These are phyloP conservation scores for Melanotaenia boesemani DNA, from an alignment of 2,797 vertebrate genomes.

Conservation along the genomic window DNA sequence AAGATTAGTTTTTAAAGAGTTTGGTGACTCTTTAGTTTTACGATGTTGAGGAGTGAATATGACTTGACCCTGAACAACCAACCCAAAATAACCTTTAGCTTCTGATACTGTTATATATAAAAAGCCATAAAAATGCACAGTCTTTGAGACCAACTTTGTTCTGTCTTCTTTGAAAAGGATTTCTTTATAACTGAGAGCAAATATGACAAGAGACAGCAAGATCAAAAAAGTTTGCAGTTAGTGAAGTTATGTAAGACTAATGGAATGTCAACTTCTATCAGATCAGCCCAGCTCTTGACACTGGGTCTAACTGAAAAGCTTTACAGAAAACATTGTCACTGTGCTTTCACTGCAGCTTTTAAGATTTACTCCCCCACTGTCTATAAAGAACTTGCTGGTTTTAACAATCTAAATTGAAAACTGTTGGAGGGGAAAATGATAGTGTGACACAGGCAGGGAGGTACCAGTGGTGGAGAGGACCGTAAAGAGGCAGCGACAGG, in stretches of 20 bases:
- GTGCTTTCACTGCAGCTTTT: conserved; percentile 61
- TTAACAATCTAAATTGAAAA: conserved; percentile 79
- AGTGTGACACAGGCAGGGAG: conserved; percentile 55
- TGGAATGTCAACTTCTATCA: conserved; percentile 45
- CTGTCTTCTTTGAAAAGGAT: not conserved
- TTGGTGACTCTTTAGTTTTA: no score
- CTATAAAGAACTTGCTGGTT: conserved; percentile 62
- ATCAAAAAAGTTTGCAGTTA: conserved; percentile 21
- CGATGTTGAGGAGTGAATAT: no score
- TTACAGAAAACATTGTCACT: conserved; percentile 52
- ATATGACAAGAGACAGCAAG: conserved; percentile 14
- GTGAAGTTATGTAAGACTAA: conserved; percentile 46
- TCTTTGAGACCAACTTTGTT: not conserved
- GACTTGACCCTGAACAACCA: no score
- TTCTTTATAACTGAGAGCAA: conserved; percentile 8
- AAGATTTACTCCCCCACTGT: conserved; percentile 57
- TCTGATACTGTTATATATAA: no score
- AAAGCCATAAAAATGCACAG: no score
- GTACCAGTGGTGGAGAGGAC: conserved; percentile 33
- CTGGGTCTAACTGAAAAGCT: conserved; percentile 54
- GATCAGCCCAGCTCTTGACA: conserved; percentile 48
- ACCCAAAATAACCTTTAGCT: no score
- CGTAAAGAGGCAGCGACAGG: conserved; percentile 52
- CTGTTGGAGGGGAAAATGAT: conserved; percentile 77
- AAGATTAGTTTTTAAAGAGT: no score